Percentiles rank a stretch among this genome's conserved stretches.
These are phyloP conservation scores for Dromas ardeola DNA, from an alignment of 2,113 vertebrate genomes.

Conservation along the genomic window DNA sequence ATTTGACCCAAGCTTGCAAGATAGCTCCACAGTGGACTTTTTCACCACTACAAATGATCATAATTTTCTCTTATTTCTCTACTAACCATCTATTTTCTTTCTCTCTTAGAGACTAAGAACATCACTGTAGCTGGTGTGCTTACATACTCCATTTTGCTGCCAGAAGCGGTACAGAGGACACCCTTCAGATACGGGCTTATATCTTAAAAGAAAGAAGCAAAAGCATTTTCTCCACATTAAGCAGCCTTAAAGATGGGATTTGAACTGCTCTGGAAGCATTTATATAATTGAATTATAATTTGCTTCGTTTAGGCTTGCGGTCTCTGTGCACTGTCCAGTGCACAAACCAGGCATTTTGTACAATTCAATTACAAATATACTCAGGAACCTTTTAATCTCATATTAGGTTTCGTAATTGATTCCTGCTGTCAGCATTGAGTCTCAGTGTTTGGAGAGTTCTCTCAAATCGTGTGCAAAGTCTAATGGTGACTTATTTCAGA, in stretches of 20 bases:
- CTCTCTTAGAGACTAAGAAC: neutral
- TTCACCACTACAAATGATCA: neutral
- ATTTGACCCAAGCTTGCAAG: neutral
- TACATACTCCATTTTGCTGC: neutral
- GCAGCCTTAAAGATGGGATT: neutral
- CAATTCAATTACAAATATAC: conserved; percentile 63
- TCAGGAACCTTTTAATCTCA: conserved; percentile 61
- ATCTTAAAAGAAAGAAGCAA: neutral
- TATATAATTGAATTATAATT: conserved; percentile 68
- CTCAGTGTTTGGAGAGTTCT: neutral
- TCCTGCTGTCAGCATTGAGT: conserved; percentile 31
- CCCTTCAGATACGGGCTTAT: neutral
- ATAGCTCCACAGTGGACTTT: neutral
- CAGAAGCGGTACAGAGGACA: neutral
- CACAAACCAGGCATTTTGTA: conserved; percentile 62
- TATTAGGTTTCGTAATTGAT: conserved; percentile 63
- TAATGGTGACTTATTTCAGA: neutral
- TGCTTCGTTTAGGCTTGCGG: conserved; percentile 52
- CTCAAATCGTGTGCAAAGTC: neutral
- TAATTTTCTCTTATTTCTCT: neutral
- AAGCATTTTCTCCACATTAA: neutral
- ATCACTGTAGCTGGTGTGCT: neutral
- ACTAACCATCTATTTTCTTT: neutral
- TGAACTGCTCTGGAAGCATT: conserved; percentile 57
- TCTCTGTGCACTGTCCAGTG: conserved; percentile 21